Evolutionary conservation across 2,888 invertebrate genomes (phyloP).

Genomic region (Hoplodrina blanda): DNA sequence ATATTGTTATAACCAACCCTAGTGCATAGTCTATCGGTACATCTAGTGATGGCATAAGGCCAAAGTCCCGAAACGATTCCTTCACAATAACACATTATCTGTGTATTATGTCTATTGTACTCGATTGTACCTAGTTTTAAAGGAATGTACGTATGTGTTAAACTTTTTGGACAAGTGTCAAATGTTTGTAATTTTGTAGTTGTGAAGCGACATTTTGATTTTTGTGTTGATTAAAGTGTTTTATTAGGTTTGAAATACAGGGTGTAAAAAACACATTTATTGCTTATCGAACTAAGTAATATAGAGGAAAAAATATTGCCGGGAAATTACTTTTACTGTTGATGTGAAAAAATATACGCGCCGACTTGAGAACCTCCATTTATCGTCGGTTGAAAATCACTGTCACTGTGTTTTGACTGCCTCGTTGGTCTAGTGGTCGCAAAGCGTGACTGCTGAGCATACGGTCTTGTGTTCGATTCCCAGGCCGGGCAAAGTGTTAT

Average conservation of each 20-base stretch:
- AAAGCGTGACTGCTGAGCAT: too few species aligned
- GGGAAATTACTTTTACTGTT: too few species aligned
- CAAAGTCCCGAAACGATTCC: conserved; percentile 66
- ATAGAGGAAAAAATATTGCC: too few species aligned
- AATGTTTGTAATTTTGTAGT: conserved; percentile 10
- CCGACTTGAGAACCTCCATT: too few species aligned
- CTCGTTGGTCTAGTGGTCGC: too few species aligned
- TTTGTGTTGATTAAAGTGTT: background rate
- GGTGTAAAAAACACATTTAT: too few species aligned
- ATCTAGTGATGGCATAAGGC: conserved; percentile 62
- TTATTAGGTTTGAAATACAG: background rate
- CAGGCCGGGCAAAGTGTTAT: too few species aligned
- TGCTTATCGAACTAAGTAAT: too few species aligned
- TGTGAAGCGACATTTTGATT: conserved; percentile 9
- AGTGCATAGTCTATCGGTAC: conserved; percentile 38
- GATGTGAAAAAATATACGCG: too few species aligned
- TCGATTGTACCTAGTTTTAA: conserved; percentile 39
- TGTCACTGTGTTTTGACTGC: too few species aligned
- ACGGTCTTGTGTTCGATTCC: too few species aligned
- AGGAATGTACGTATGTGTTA: conserved; percentile 23
- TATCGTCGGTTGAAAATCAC: too few species aligned
- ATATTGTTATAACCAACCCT: conserved; percentile 15
- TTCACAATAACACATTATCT: conserved; percentile 64
- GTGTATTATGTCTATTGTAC: conserved; percentile 48
- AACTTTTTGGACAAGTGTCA: conserved; percentile 51